Evolutionary conservation across 1,140 invertebrate genomes (phyloP).

Genomic region (Trachymyrmex septentrionalis): DNA sequence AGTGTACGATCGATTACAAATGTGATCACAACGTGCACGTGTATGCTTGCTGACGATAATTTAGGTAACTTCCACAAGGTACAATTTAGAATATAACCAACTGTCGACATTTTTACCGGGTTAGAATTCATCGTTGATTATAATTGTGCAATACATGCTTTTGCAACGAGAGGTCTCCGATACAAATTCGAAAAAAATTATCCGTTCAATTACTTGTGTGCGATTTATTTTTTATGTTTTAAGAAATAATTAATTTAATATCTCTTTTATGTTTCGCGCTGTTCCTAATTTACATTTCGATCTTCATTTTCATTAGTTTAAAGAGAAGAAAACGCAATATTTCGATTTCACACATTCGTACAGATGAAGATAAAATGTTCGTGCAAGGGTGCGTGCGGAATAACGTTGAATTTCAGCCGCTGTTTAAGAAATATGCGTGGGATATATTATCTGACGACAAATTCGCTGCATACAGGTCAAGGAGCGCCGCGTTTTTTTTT

Average conservation of each 20-base stretch:
- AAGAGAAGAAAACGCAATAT: background rate
- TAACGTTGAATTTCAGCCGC: constrained; percentile 38
- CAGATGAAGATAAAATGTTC: constrained; percentile 64
- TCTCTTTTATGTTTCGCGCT: no score
- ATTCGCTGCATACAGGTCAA: constrained; percentile 65
- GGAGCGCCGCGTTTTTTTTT: constrained; percentile 15
- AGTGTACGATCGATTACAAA: background rate
- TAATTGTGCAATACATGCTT: background rate
- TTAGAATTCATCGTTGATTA: background rate
- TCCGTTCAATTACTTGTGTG: no score
- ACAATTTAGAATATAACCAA: background rate
- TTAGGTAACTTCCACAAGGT: background rate
- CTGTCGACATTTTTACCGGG: background rate
- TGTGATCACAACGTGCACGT: background rate
- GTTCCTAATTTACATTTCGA: no score
- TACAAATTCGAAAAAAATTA: no score
- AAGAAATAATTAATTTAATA: no score
- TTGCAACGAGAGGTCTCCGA: constrained; percentile 14
- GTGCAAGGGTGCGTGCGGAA: constrained; percentile 69
- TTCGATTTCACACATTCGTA: background rate
- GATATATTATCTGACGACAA: constrained; percentile 72
- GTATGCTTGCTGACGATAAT: background rate
- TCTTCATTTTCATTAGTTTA: background rate
- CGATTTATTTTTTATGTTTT: no score
- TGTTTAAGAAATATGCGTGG: constrained; percentile 64